Base-by-base conservation (phyloP, 2,113 vertebrate genomes). In the Odobenus rosmarus region DNA sequence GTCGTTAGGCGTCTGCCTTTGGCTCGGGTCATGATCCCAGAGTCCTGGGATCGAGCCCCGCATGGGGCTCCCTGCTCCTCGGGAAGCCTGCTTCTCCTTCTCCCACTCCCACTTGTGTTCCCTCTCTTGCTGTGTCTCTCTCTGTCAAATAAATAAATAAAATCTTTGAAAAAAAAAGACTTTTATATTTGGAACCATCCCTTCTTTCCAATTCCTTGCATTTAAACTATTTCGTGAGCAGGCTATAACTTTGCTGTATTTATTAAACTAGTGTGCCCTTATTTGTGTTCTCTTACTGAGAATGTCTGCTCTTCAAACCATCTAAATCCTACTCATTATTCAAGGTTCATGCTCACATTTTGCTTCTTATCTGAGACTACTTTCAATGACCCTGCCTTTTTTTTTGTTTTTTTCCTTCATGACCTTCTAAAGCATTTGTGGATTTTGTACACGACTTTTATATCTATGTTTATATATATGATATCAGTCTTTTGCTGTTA, bases 391-490 rank as follows among this genome's bases (percentile, higher is more conserved):
- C 2, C 62, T 21, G 24, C 3, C 11, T 24, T 88, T 19, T 95
- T 93, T 92, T 33, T 92, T 85, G 28, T 15, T 92, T 95, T 97
- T 11, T 85, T 33, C 77, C 33, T 85, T 86, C 39, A 46, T 42
- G 46, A 51, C 83, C 33, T 64, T 84, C 39, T 57, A 77, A 74
- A 89, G 12, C 67, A 74, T 61, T 88, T 79, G 59, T 92, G 59
- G 15, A 36, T 79, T 94, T 90, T 62, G 2, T 5, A 90, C 6
- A 88, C 69, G 77, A 46, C 18, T 81, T 95, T 79, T 79, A 61
- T 55, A 81, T 46, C 46, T 16, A 19, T 86, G 10, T 67, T 51
- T 76, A 51, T 90, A 72, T 28, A 31, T 46, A 23, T 2, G 55
- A 64, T 89, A 31, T 83, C 85, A 57, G 12, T 69, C 15, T 92